These are phyloP conservation scores for Romanogobio albipinnatus DNA, from an alignment of 2,113 vertebrate species.

Conservation along the genomic window DNA sequence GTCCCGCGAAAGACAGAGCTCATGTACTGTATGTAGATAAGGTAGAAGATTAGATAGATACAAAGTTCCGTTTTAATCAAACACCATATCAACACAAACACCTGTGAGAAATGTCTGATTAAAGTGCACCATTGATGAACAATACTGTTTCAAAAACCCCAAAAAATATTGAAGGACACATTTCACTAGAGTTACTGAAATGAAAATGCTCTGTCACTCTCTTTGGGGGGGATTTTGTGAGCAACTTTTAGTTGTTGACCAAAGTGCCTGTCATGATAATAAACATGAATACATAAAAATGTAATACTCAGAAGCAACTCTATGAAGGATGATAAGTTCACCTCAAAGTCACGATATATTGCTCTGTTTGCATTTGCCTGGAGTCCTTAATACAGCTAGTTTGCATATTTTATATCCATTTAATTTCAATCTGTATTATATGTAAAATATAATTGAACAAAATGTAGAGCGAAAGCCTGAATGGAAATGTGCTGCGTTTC, in stretches of 20 bases:
- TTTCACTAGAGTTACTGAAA: background rate
- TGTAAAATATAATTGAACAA: constrained; percentile 4
- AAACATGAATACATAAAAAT: background rate
- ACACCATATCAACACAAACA: constrained; percentile 48
- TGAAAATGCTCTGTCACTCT: constrained; percentile 18
- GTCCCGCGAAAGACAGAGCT: background rate
- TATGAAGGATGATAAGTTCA: background rate
- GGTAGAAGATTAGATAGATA: constrained; percentile 23
- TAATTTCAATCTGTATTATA: constrained; percentile 16
- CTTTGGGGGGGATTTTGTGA: background rate
- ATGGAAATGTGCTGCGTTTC: background rate
- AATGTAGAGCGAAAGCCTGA: constrained; percentile 16
- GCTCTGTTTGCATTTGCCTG: constrained; percentile 22
- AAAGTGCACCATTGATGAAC: constrained; percentile 51
- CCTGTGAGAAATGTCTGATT: constrained; percentile 41
- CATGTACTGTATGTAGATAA: constrained; percentile 14
- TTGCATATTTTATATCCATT: constrained; percentile 27
- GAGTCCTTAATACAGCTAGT: constrained; percentile 9
- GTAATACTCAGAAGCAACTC: background rate
- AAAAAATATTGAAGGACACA: background rate
- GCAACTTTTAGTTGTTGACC: background rate
- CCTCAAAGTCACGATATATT: constrained; percentile 36
- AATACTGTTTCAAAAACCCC: constrained; percentile 11
- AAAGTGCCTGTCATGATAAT: background rate
- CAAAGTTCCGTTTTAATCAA: constrained; percentile 35